Percentiles rank a stretch among this genome's conserved stretches.
These are phyloP conservation scores for Protonibea diacanthus DNA, from an alignment of 2,797 vertebrate species.

Conservation along the genomic window DNA sequence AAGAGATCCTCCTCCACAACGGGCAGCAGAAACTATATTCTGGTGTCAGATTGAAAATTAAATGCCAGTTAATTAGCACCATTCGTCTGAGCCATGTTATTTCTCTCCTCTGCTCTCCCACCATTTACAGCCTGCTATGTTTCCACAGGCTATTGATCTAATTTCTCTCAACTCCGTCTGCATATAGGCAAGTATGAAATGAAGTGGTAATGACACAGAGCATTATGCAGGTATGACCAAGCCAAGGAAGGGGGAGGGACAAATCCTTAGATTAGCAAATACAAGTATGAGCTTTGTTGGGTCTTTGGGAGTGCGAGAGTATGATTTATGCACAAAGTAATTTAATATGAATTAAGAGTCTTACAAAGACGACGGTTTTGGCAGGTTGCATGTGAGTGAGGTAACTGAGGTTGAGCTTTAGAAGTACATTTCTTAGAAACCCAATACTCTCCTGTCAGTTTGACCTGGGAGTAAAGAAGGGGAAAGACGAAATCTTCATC, in stretches of 20 bases:
- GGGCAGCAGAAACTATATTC: background rate
- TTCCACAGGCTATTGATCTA: slow-evolving; percentile 37
- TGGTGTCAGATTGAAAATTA: slow-evolving; percentile 14
- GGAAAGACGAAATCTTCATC: slow-evolving; percentile 47
- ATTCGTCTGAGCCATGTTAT: slow-evolving; percentile 9
- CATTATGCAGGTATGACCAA: slow-evolving; percentile 36
- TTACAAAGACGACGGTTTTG: slow-evolving; percentile 61
- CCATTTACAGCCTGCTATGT: slow-evolving; percentile 28
- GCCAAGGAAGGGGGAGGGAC: slow-evolving; percentile 44
- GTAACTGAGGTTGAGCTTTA: slow-evolving; percentile 54
- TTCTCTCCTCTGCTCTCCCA: slow-evolving; percentile 9
- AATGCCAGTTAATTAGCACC: slow-evolving; percentile 29
- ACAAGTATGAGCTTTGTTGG: slow-evolving; percentile 52
- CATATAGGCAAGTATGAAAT: slow-evolving; percentile 32
- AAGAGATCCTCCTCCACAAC: too few species aligned
- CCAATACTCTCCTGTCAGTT: slow-evolving; percentile 42
- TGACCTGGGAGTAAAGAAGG: slow-evolving; percentile 35
- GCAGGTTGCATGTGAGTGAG: slow-evolving; percentile 57
- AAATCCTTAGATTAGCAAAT: slow-evolving; percentile 52
- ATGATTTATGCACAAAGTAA: slow-evolving; percentile 67
- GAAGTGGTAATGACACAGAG: slow-evolving; percentile 48
- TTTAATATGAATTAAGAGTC: slow-evolving; percentile 66
- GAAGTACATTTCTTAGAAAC: slow-evolving; percentile 56
- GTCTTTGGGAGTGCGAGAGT: slow-evolving; percentile 41
- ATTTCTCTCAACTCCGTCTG: slow-evolving; percentile 40